A percentile compares a stretch with the other conserved stretches of the same genome.
Conservation (phyloP, 2,113 vertebrate genomes). For the Sylvilagus bachmani region DNA sequence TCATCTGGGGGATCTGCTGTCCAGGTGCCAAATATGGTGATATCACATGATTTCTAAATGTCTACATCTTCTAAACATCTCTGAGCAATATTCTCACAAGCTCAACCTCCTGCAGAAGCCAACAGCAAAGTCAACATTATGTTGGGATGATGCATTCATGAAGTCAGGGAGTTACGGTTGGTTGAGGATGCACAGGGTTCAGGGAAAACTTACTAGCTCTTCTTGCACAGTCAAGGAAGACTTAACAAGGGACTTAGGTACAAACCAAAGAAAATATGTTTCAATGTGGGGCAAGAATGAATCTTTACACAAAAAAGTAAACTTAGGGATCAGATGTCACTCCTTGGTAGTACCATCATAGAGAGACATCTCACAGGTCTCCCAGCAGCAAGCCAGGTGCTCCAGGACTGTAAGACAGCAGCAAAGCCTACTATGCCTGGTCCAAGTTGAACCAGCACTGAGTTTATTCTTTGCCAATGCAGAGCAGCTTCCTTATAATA, state of each 20-base stretch:
- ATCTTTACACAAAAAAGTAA: constrained; percentile 37
- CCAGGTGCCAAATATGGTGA: not conserved
- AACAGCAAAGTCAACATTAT: not conserved
- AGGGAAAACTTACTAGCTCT: not conserved
- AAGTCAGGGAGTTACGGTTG: not conserved
- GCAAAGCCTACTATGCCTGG: not conserved
- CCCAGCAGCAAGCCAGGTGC: not conserved
- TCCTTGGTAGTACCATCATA: not conserved
- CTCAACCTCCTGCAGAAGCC: not conserved
- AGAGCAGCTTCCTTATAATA: not conserved
- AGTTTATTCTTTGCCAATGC: not conserved
- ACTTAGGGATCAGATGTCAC: not conserved
- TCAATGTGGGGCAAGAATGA: not conserved
- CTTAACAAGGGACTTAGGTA: constrained; percentile 2
- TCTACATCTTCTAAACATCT: not conserved
- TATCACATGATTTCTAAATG: not conserved
- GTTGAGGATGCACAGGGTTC: not conserved
- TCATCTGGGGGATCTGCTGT: not conserved
- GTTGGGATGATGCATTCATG: not conserved
- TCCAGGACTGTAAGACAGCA: not conserved
- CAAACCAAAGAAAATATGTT: not conserved
- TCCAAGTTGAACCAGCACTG: not conserved
- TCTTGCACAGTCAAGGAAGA: not conserved
- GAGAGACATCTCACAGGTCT: not conserved
- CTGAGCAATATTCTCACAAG: not conserved